Evolutionary conservation across 2,888 invertebrate species (phyloP), one percentile per base, ranked within the genome.

Genomic region (Argynnis bischoffii): DNA sequence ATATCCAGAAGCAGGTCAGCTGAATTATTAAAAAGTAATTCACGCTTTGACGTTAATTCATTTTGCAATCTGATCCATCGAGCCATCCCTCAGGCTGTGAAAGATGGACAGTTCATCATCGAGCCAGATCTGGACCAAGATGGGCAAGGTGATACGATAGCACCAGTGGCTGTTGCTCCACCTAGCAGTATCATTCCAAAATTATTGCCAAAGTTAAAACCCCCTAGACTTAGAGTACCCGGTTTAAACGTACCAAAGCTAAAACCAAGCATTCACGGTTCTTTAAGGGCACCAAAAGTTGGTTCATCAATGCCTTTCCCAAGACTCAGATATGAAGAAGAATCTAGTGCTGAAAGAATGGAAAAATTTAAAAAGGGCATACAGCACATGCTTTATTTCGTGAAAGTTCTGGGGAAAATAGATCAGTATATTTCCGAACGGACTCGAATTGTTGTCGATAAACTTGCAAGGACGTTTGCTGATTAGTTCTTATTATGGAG

Each of bases 381-480:
- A 0, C 87, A 90, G 74, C 91, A 90, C 75, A 83, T 92, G 87
- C 72, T 92, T 5, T 86, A 89, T 51, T 82, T 90, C 1, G 91
- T 92, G 1, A 92, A 89, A 76, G 88, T 92, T 16, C 74, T 92
- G 31, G 88, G 90, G 0, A 86, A 89, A 75, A 84, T 92, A 35
- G 92, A 92, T 55, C 85, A 87, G 68, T 92, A 92, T 69, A 55
- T 92, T 50, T 89, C 92, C 1, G 90, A 92, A 54, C 81, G 92
- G 69, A 88, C 87, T 11, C 78, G 90, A 51, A 89, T 90, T 63
- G 77, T 92, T 21, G 81, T 92, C 11, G 92, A 92, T 53, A 90
- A 90, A 73, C 74, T 92, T 35, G 78, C 88, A 0, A 91, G 87
- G 72, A 88, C 89, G 0, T 86, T 92, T 74, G 77, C 83, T 69